These are phyloP conservation scores for Cantharis rustica DNA, from an alignment of 2,888 invertebrate genomes.

Conservation along the genomic window DNA sequence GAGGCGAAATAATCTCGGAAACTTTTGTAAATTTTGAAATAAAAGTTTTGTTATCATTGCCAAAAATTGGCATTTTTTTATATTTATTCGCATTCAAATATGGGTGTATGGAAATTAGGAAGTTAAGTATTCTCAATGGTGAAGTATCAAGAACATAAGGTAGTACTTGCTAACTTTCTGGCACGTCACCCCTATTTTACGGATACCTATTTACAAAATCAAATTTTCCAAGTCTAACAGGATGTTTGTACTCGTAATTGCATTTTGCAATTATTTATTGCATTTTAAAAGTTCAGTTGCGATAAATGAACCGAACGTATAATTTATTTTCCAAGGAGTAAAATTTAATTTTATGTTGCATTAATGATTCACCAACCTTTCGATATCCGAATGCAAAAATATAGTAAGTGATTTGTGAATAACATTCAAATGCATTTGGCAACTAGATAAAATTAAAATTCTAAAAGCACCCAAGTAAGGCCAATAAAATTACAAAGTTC, in stretches of 20 bases:
- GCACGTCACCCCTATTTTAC: not conserved
- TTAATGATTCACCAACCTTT: not conserved
- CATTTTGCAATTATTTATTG: no score
- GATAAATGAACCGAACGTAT: not conserved
- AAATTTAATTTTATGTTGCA: not conserved
- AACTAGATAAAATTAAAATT: not conserved
- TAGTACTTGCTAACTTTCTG: not conserved
- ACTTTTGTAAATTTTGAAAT: slow-evolving; percentile 8
- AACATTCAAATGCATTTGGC: no score
- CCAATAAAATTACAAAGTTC: not conserved
- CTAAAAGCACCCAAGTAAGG: not conserved
- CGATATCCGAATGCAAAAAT: not conserved
- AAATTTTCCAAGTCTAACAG: not conserved
- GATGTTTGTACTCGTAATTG: not conserved
- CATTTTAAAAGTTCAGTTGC: not conserved
- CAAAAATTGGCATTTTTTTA: not conserved
- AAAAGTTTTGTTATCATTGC: slow-evolving; percentile 5
- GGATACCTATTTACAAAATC: not conserved
- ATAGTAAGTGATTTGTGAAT: not conserved
- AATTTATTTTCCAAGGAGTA: not conserved
- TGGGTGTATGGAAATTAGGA: not conserved
- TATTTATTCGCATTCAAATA: not conserved
- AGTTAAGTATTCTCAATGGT: not conserved
- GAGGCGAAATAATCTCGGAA: slow-evolving; percentile 22
- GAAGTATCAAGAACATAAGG: not conserved